A percentile compares a stretch with the other conserved stretches of the same genome.
Conservation (phyloP, 2,113 vertebrate species). For the Pogonocichla stellata region DNA sequence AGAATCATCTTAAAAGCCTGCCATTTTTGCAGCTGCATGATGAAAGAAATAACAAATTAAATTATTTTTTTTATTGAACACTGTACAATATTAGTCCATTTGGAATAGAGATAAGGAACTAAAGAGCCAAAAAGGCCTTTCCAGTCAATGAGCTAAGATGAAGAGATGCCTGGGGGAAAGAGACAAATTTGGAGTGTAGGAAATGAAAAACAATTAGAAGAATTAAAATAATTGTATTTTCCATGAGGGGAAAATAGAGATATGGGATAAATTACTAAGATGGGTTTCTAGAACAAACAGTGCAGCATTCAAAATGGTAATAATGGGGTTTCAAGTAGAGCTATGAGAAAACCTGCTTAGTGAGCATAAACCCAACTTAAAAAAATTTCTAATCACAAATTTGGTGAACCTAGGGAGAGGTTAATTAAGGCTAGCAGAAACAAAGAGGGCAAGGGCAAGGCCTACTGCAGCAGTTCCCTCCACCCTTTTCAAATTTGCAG, state of each 20-base stretch:
- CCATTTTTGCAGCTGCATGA: not conserved
- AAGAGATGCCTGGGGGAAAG: conserved; percentile 60
- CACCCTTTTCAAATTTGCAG: conserved; percentile 18
- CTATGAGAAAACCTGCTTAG: conserved; percentile 50
- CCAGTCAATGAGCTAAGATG: conserved; percentile 57
- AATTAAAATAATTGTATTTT: conserved; percentile 72
- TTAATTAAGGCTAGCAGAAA: conserved; percentile 57
- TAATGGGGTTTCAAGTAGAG: conserved; percentile 60
- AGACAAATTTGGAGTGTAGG: conserved; percentile 59
- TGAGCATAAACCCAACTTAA: conserved; percentile 12
- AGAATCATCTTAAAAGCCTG: not conserved
- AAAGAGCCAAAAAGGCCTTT: conserved; percentile 55
- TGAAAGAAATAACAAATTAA: conserved; percentile 55
- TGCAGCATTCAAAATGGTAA: conserved; percentile 46
- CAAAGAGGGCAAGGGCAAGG: conserved; percentile 61
- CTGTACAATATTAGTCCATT: conserved; percentile 52
- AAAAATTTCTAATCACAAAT: conserved; percentile 56
- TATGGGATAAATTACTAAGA: conserved; percentile 68
- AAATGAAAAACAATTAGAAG: conserved; percentile 73
- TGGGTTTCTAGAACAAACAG: conserved; percentile 52
- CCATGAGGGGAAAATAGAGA: conserved; percentile 67
- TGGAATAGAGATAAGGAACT: conserved; percentile 49
- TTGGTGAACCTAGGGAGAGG: conserved; percentile 48
- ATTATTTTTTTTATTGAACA: conserved; percentile 47
- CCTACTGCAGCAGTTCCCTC: conserved; percentile 9